Percentiles rank a stretch among this genome's conserved stretches.
Conservation (phyloP, 2,113 vertebrate genomes). For the Melozone crissalis region DNA sequence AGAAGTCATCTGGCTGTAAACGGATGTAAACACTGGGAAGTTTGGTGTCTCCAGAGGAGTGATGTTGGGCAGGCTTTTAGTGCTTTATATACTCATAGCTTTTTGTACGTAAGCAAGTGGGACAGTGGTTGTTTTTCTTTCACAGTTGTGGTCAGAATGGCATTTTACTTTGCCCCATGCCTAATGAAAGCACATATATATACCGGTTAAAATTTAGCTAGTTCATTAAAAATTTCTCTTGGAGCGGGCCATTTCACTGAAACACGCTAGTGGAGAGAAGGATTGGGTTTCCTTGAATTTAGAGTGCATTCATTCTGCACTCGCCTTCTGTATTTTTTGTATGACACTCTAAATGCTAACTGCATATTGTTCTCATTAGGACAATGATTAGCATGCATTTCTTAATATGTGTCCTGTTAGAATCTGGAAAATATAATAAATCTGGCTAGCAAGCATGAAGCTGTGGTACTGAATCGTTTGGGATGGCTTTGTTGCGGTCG, state of each 20-base stretch:
- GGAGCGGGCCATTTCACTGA: background rate
- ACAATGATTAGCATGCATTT: constrained; percentile 32
- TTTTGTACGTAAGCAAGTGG: background rate
- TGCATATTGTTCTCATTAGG: constrained; percentile 48
- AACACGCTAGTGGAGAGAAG: background rate
- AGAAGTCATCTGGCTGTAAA: background rate
- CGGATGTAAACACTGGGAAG: background rate
- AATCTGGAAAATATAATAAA: constrained; percentile 38
- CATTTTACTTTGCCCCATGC: background rate
- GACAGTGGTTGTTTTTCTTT: background rate
- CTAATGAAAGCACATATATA: background rate
- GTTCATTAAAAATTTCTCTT: background rate
- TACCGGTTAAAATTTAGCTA: background rate
- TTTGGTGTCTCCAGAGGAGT: background rate
- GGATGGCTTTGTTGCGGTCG: background rate
- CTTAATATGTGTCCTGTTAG: constrained; percentile 34
- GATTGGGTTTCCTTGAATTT: background rate
- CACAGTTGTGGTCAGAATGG: background rate
- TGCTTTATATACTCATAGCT: background rate
- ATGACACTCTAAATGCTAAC: background rate
- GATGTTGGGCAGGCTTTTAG: background rate
- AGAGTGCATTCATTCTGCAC: background rate
- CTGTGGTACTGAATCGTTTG: background rate
- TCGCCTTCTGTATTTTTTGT: background rate
- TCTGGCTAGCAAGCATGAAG: constrained; percentile 15